Conservation (phyloP, 1,140 invertebrate genomes). For the Drosophila arawakana region DNA sequence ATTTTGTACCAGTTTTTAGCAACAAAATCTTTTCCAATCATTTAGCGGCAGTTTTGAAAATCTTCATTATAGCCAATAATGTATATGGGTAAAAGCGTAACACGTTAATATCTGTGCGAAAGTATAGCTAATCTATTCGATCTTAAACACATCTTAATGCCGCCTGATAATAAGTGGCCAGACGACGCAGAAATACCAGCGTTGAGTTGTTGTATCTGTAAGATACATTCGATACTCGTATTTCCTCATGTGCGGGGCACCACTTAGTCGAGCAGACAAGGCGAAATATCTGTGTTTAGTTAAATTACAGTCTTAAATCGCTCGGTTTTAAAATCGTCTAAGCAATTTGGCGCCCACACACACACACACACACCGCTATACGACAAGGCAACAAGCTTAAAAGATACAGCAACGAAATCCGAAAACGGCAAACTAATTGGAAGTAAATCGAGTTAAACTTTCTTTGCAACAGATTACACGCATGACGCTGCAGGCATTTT, state of each 20-base stretch:
- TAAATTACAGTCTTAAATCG: conserved; percentile 68
- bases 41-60: conserved; percentile 2
- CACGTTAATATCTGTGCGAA: conserved; percentile 12
- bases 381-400: not conserved
- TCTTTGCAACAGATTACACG: conserved; percentile 72
- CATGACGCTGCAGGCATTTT: conserved; percentile 71
- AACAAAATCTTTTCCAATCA: not conserved
- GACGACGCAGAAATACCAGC: conserved; percentile 6
- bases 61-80: conserved; percentile 24
- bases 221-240: conserved; percentile 12
- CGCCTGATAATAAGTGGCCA: conserved; percentile 31
- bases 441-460: conserved; percentile 77
- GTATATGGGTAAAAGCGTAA: conserved; percentile 16
- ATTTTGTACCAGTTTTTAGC: not conserved
- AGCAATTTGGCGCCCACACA: conserved; percentile 78
- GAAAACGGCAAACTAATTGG: conserved; percentile 78
- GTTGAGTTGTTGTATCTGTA: not conserved
- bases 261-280: conserved; percentile 30
- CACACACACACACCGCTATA: conserved; percentile 51
- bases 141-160: conserved; percentile 45
- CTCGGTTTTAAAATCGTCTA: conserved; percentile 41
- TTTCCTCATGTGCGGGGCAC: conserved; percentile 17
- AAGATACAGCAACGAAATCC: conserved; percentile 32
- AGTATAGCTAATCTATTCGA: conserved; percentile 22
- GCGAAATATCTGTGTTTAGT: conserved; percentile 71